Percentiles rank a stretch among this genome's conserved stretches.
Conservation (phyloP, 1,140 invertebrate species). For the Stratiolaelaps scimitus region DNA sequence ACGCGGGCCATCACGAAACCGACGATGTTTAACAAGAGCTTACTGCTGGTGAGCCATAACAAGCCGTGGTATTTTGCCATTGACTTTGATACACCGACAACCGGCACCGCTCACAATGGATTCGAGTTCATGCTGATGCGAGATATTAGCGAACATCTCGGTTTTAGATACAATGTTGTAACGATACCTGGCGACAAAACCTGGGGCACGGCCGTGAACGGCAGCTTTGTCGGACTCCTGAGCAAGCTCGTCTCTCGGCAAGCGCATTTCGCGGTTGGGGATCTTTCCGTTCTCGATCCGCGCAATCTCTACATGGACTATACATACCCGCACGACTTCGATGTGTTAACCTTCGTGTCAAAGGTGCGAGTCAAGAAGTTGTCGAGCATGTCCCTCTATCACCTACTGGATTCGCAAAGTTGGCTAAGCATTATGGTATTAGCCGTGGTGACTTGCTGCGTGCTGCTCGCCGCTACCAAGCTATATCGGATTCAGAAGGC, state of each 20-base stretch:
- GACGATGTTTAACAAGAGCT: neutral
- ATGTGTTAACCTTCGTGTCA: slow-evolving; percentile 2
- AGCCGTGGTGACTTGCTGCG: neutral
- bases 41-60: neutral
- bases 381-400: neutral
- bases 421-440: neutral
- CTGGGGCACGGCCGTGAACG: neutral
- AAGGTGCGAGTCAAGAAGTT: neutral
- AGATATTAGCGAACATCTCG: neutral
- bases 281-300: neutral
- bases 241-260: neutral
- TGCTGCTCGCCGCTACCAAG: neutral
- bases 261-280: neutral
- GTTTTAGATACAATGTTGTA: neutral
- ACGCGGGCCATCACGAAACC: neutral
- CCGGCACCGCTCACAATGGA: neutral
- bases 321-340: slow-evolving; percentile 8
- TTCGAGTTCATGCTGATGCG: slow-evolving; percentile 1
- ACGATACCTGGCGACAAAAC: neutral
- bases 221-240: neutral
- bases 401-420: neutral
- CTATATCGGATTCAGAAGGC: neutral
- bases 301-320: neutral
- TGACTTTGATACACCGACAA: neutral
- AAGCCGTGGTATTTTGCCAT: neutral